Evolutionary conservation across 2,888 invertebrate species (phyloP), one percentile per base, ranked within the genome.

Genomic region (Sicus ferrugineus): DNA sequence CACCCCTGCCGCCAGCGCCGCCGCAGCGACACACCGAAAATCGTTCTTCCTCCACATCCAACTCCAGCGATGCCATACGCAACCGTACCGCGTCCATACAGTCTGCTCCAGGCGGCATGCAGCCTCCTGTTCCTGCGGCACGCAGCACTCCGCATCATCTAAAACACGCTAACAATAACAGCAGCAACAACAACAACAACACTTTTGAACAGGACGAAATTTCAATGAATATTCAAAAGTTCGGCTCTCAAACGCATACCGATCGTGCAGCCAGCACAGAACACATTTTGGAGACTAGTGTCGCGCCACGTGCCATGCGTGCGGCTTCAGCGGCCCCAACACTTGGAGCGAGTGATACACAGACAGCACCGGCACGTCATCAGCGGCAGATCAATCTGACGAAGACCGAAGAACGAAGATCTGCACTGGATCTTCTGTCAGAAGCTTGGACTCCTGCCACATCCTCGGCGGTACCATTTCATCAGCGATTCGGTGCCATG

Each of bases 1-100:
- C 70, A 7, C 88, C 54, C 58, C 75, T 52, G 34, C 68, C 67
- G 23, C 72, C 71, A 19, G 31, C 50, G 64, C 72, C 26, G 75
- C 73, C 67, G 31, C 77, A 72, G 72, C 75, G 73, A 63, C 77
- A 73, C 64, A 72, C 73, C 65, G 77, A 76, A 34, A 75, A 77
- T 63, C 74, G 77, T 28, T 74, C 73, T 1, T 77, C 77, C 21
- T 77, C 77, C 1, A 73, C 75, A 2, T 76, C 75, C 0, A 71
- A 75, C 70, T 69, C 74, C 21, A 80, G 76, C 23, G 77, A 75
- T 48, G 77, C 77, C 68, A 84, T 84, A 79, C 80, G 85, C 3
- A 82, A 84, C 72, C 79, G 84, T 42, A 90, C 92, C 3, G 90
- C 90, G 42, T 92, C 92, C 75, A 87, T 92, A 31, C 92, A 92